A percentile compares a stretch with the other conserved stretches of the same genome.
phyloP scores from a whole-genome alignment of 35 echinoderm and acorn worm species.

The Hemicentrotus pulcherrimus region DNA sequence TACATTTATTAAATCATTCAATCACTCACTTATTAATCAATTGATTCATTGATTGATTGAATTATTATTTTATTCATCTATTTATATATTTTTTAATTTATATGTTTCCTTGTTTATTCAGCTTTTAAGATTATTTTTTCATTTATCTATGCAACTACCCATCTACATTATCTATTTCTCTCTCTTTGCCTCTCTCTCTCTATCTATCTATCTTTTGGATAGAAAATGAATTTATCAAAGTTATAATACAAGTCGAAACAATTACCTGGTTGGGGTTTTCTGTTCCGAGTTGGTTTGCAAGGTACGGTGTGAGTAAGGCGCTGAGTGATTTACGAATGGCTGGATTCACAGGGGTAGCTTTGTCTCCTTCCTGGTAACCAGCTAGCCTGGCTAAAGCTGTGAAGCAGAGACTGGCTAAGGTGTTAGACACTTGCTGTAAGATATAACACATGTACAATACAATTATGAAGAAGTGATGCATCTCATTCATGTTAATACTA shows the following conservation, averaged over 20 bases:
- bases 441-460: background rate
- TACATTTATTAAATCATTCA: no score
- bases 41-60: no score
- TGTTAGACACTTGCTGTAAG: slow-evolving; percentile 88
- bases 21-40: no score
- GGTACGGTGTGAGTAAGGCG: slow-evolving; percentile 82
- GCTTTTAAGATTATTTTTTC: no score
- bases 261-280: slow-evolving; percentile 72
- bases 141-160: no score
- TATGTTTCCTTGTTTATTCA: no score
- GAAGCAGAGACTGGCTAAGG: slow-evolving; percentile 75
- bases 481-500: background rate
- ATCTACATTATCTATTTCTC: no score
- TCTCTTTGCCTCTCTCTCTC: no score
- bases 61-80: no score
- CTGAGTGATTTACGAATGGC: slow-evolving; percentile 78
- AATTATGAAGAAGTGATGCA: background rate
- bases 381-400: slow-evolving; percentile 75
- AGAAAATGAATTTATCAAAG: background rate
- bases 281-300: slow-evolving; percentile 77
- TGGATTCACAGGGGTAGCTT: slow-evolving; percentile 79
- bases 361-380: slow-evolving; percentile 65
- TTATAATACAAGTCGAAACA: background rate
- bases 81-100: no score
- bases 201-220: no score